Conservation (phyloP, 2,888 invertebrate species). For the Plebejus melissa region DNA sequence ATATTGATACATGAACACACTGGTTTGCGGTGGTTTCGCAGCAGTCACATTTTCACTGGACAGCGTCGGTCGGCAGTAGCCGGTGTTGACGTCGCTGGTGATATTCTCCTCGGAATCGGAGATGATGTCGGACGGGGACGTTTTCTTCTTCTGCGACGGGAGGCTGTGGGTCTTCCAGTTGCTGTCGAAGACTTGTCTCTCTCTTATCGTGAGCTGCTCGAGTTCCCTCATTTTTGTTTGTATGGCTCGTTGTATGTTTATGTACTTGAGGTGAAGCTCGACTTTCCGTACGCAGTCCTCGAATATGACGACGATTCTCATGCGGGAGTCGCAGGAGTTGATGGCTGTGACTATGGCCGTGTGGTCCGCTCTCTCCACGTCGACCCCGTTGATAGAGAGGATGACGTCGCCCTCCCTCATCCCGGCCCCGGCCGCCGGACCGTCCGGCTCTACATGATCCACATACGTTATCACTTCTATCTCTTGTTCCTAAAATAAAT, state of each 20-base stretch:
- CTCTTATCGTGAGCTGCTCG: conserved; percentile 88
- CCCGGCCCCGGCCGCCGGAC: conserved; percentile 94
- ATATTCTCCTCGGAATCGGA: conserved; percentile 67
- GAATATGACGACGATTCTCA: conserved; percentile 97
- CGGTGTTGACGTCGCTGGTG: conserved; percentile 73
- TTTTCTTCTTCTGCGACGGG: conserved; percentile 90
- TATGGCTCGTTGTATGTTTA: conserved; percentile 90
- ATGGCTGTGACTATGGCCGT: conserved; percentile 95
- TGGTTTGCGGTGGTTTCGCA: conserved; percentile 64
- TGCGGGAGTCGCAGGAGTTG: conserved; percentile 91
- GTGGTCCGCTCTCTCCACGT: conserved; percentile 97
- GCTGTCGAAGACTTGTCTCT: conserved; percentile 89
- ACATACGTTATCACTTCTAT: conserved; percentile 98
- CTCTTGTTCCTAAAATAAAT: conserved; percentile 83
- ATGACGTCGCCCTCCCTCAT: conserved; percentile 98
- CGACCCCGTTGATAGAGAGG: conserved; percentile 95
- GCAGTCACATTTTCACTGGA: conserved; percentile 88
- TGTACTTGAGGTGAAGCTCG: conserved; percentile 94
- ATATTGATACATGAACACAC: conserved; percentile 82
- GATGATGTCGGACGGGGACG: conserved; percentile 71
- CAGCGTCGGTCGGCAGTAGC: conserved; percentile 87
- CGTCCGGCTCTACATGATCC: conserved; percentile 95
- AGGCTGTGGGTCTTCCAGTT: conserved; percentile 95
- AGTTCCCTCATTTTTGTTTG: conserved; percentile 92
- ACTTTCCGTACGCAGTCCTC: conserved; percentile 97